These are phyloP conservation scores for Rachycentron canadum DNA, from an alignment of 2,797 vertebrate species.

Conservation along the genomic window DNA sequence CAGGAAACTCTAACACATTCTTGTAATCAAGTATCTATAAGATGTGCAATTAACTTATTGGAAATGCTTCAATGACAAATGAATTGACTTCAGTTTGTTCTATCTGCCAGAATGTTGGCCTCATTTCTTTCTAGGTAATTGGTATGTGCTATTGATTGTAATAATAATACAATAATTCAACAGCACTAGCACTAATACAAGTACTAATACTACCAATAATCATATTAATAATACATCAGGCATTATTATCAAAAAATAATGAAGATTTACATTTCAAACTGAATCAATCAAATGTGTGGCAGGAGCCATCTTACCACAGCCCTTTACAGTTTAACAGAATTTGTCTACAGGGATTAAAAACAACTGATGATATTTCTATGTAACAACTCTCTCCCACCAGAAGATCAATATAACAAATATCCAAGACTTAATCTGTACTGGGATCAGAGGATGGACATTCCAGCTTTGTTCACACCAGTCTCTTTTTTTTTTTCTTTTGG, in stretches of 20 bases:
- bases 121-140: conserved; percentile 21
- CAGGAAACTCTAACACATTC: conserved; percentile 11
- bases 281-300: conserved; percentile 10
- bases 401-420: conserved; percentile 22
- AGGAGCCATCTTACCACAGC: conserved; percentile 3
- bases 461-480: conserved; percentile 40
- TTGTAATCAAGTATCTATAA: conserved; percentile 7
- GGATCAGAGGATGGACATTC: conserved; percentile 48
- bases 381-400: conserved; percentile 1
- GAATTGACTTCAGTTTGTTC: not conserved
- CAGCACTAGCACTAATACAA: too few species aligned
- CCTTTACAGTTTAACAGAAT: conserved; percentile 4
- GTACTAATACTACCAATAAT: too few species aligned
- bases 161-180: too few species aligned
- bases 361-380: not conserved
- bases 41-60: not conserved
- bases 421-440: conserved; percentile 38
- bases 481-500: conserved; percentile 18
- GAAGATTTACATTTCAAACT: conserved; percentile 18
- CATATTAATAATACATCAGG: conserved; percentile 12
- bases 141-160: conserved; percentile 19
- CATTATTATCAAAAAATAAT: conserved; percentile 19
- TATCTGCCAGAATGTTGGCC: not conserved
- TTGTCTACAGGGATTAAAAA: conserved; percentile 17
- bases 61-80: not conserved